Evolutionary conservation across 2,113 vertebrate species (phyloP).

Genomic region (Struthidea cinerea): DNA sequence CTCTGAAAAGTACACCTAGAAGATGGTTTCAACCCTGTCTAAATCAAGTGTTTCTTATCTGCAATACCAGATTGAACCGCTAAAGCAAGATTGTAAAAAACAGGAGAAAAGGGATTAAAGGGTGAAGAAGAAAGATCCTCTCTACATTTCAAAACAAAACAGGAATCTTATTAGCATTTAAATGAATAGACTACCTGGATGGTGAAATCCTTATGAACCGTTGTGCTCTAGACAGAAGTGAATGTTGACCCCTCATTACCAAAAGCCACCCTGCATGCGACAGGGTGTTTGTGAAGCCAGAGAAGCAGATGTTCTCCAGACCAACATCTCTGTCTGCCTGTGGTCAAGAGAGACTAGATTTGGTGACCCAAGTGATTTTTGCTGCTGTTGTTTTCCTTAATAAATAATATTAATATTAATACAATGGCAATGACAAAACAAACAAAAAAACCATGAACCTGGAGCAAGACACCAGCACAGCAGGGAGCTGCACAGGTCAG

Average conservation of each 20-base stretch:
- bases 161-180: constrained; percentile 34
- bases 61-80: background rate
- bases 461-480: background rate
- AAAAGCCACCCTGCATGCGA: background rate
- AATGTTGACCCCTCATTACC: constrained; percentile 26
- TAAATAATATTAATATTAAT: constrained; percentile 2
- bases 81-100: background rate
- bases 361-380: background rate
- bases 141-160: background rate
- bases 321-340: background rate
- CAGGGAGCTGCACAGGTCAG: background rate
- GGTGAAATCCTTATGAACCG: background rate
- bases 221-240: background rate
- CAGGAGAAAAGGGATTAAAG: background rate
- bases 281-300: background rate
- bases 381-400: background rate
- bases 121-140: background rate
- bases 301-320: background rate
- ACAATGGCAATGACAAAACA: background rate
- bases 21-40: background rate
- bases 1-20: background rate
- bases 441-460: background rate
- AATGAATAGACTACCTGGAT: background rate
- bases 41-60: background rate
- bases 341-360: background rate